Evolutionary conservation across 2,113 vertebrate species (phyloP).

Genomic region (Petaurus breviceps): DNA sequence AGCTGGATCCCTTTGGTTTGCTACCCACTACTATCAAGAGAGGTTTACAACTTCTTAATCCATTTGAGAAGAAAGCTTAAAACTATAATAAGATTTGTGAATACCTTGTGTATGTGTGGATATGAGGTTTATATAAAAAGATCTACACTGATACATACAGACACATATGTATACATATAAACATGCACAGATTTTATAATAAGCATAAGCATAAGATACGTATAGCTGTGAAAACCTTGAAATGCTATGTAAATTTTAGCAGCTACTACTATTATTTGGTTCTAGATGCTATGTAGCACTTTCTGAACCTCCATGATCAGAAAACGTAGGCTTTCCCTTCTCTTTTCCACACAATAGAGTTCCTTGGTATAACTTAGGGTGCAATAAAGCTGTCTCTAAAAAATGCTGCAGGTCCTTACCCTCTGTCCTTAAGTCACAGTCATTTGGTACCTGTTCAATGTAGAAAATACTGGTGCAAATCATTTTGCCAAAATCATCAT

Average conservation of each 20-base stretch:
- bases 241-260: neutral
- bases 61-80: neutral
- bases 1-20: neutral
- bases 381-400: neutral
- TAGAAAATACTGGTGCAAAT: conserved; percentile 24
- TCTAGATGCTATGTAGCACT: neutral
- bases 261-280: neutral
- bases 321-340: neutral
- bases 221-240: neutral
- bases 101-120: neutral
- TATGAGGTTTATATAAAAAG: no score
- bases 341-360: neutral
- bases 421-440: neutral
- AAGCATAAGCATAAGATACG: neutral
- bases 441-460: neutral
- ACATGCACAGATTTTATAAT: neutral
- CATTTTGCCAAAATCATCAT: neutral
- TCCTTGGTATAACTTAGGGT: neutral
- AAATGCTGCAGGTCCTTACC: neutral
- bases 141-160: no score
- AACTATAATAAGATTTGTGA: neutral
- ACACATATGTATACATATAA: no score
- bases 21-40: neutral
- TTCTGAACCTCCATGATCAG: neutral
- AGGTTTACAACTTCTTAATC: no score